These are phyloP conservation scores for Caenorhabditis afra DNA, from an alignment of 2,888 invertebrate species.

Conservation along the genomic window DNA sequence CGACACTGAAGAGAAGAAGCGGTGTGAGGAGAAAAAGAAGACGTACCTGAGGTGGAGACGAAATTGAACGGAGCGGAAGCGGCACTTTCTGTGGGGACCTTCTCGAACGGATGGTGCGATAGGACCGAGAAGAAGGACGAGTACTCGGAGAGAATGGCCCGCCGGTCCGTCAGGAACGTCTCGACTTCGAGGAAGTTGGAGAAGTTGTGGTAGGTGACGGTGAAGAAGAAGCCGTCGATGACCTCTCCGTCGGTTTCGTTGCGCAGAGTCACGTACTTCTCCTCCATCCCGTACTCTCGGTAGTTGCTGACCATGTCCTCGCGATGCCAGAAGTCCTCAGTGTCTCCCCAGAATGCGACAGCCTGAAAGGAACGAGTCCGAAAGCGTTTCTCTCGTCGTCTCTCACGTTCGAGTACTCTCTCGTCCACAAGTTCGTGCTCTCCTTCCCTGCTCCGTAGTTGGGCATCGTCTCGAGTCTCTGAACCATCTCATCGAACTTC, in stretches of 20 bases:
- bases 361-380: constrained; percentile 61
- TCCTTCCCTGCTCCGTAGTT: constrained; percentile 67
- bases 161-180: constrained; percentile 67
- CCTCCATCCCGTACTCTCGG: constrained; percentile 68
- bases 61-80: constrained; percentile 78
- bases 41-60: constrained; percentile 73
- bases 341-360: constrained; percentile 75
- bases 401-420: constrained; percentile 71
- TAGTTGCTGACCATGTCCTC: constrained; percentile 74
- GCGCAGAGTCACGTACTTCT: constrained; percentile 65
- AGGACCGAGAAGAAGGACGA: constrained; percentile 68
- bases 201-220: constrained; percentile 77
- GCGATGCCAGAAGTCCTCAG: constrained; percentile 71
- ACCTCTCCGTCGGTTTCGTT: constrained; percentile 65
- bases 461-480: constrained; percentile 70
- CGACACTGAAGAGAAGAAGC: constrained; percentile 65
- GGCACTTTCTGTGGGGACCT: constrained; percentile 76
- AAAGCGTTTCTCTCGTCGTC: too few species aligned
- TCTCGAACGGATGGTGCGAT: constrained; percentile 79
- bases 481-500: constrained; percentile 73
- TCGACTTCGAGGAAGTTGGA: constrained; percentile 76
- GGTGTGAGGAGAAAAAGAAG: neutral
- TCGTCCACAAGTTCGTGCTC: constrained; percentile 75
- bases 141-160: constrained; percentile 70
- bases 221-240: constrained; percentile 77